These are phyloP conservation scores for Hypotaenidia philippensis DNA, from an alignment of 2,797 vertebrate genomes.

Conservation along the genomic window DNA sequence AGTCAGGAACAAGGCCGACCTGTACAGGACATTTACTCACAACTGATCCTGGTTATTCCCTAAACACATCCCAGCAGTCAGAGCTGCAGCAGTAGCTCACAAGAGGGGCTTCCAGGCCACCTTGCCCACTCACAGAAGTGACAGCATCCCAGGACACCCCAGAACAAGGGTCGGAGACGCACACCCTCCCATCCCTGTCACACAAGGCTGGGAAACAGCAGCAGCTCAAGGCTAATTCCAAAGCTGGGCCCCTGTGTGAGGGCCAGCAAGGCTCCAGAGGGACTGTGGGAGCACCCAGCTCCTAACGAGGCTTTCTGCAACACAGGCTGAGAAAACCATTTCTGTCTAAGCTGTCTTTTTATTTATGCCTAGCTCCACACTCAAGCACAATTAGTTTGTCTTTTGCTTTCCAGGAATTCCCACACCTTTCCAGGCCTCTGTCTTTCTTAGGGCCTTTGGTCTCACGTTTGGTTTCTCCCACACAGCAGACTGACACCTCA, in stretches of 20 bases:
- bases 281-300: neutral
- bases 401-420: neutral
- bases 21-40: neutral
- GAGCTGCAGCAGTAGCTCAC: neutral
- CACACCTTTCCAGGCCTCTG: neutral
- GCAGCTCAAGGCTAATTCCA: neutral
- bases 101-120: neutral
- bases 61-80: neutral
- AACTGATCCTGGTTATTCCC: neutral
- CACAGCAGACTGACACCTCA: neutral
- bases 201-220: neutral
- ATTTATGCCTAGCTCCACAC: neutral
- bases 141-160: neutral
- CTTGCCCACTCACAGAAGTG: neutral
- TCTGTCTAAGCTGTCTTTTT: neutral
- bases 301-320: neutral
- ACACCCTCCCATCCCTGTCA: accelerated
- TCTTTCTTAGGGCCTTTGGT: neutral
- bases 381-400: neutral
- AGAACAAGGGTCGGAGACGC: neutral
- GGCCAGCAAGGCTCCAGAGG: neutral
- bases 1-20: neutral
- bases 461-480: neutral
- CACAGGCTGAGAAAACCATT: neutral
- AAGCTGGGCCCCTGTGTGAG: neutral